Conservation (phyloP, 2,888 invertebrate species). For the Lottia gigantea region DNA sequence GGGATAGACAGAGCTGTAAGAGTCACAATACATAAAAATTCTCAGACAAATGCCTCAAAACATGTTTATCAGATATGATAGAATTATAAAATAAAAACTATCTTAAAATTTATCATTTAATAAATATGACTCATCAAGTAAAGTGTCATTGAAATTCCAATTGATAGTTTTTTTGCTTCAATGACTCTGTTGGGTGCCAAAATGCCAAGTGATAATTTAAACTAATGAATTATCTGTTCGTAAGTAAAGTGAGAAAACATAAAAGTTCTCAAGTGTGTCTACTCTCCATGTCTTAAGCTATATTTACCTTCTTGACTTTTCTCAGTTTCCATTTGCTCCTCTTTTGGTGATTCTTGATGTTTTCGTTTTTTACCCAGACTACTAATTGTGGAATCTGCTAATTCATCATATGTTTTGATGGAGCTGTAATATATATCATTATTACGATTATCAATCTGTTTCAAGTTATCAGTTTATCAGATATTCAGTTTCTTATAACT, state of each 20-base stretch:
- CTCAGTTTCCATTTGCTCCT: constrained; percentile 26
- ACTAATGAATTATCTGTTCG: no score
- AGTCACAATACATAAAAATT: no score
- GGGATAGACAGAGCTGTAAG: no score
- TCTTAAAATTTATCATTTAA: constrained; percentile 12
- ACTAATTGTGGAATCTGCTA: constrained; percentile 84
- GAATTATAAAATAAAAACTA: constrained; percentile 2
- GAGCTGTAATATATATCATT: constrained; percentile 73
- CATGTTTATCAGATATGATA: neutral
- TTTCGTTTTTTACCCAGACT: constrained; percentile 66
- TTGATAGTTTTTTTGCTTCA: no score
- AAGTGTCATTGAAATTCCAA: neutral
- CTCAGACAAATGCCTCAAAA: constrained; percentile 11
- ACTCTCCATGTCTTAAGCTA: no score
- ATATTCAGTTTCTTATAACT: no score
- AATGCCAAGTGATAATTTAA: no score
- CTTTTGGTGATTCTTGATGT: constrained; percentile 44
- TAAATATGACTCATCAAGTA: constrained; percentile 12
- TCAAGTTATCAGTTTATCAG: no score
- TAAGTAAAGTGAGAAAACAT: no score
- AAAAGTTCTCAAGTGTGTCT: no score
- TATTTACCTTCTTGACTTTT: constrained; percentile 5
- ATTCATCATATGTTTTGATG: constrained; percentile 81
- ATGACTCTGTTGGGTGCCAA: no score
- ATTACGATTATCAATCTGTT: no score